Base-by-base conservation (phyloP, 2,888 invertebrate genomes). In the Byasa hedistus region DNA sequence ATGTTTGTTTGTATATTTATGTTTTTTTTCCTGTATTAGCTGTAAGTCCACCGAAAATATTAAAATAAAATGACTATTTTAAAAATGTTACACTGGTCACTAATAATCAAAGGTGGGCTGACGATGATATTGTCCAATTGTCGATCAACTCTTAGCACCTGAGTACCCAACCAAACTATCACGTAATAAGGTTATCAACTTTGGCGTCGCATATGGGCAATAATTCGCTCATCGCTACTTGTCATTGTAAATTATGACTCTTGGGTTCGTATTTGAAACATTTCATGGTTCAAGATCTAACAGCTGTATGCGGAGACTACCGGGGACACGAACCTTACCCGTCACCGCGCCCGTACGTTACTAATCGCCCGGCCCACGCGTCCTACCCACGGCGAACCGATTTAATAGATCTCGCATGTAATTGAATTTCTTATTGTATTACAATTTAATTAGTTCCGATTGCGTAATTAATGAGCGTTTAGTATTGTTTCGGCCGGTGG, bases 391-490 rank as follows among this genome's bases (percentile, higher is more conserved):
- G 80, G 75, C 68, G 66, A 60, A 63, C 66, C 64, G 65, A 67
- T 70, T 73, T 79, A 74, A 71, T 67, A 67, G 62, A 60, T 63
- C 68, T 70, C 73, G 74, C 68, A 70, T 73, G 74, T 82, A 83
- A 82, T 80, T 81, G 76, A 79, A 79, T 80, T 78, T 80, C 80
- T 84, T 84, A 88, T 88, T 88, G 82, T 85, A 87, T 88, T 86
- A 88, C 83, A 84, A 81, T 84, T 79, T 84, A 85, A 85, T 85
- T 84, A 84, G 75, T 66, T 76, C 72, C 73, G 82, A 84, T 84
- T 82, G 82, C 72, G 77, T 82, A 83, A 85, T 83, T 80, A 81
- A 85, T 84, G 80, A 75, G 72, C 74, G 72, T 66, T 66, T 66
- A 68, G 79, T 77, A 82, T 81, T 82, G 82, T 80, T 77, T 73